Conservation (phyloP, 2,888 invertebrate genomes). For the Callosobruchus maculatus region DNA sequence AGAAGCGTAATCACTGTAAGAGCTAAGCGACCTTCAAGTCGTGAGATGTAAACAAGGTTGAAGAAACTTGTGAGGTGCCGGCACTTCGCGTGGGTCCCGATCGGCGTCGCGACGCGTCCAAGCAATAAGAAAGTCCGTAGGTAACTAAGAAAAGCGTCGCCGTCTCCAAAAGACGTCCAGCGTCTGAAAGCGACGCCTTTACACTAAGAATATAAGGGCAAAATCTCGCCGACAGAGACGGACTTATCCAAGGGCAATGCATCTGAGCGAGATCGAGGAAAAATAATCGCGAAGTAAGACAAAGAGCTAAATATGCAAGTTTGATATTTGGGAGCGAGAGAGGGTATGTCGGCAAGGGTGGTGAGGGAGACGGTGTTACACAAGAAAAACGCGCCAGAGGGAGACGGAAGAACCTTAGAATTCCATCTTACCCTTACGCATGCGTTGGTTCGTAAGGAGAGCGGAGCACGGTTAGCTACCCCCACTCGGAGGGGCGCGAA, state of each 20-base stretch:
- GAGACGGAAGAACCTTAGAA: slow-evolving; percentile 47
- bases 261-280: slow-evolving; percentile 35
- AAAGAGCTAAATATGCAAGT: slow-evolving; percentile 42
- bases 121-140: slow-evolving; percentile 50
- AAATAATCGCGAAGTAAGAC: slow-evolving; percentile 43
- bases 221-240: slow-evolving; percentile 35
- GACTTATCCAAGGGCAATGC: slow-evolving; percentile 40
- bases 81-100: slow-evolving; percentile 22
- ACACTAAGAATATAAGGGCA: slow-evolving; percentile 49
- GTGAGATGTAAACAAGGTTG: neutral
- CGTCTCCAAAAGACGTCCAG: slow-evolving; percentile 50
- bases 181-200: slow-evolving; percentile 50
- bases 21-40: neutral
- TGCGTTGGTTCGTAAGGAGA: slow-evolving; percentile 47
- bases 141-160: slow-evolving; percentile 51
- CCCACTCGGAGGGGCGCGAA: slow-evolving; percentile 40
- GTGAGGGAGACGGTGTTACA: slow-evolving; percentile 38
- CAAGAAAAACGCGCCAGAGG: slow-evolving; percentile 40
- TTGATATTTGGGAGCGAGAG: slow-evolving; percentile 39
- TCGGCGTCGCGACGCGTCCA: slow-evolving; percentile 45
- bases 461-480: slow-evolving; percentile 42
- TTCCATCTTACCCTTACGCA: slow-evolving; percentile 46
- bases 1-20: slow-evolving; percentile 1
- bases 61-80: slow-evolving; percentile 12
- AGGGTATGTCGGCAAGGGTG: slow-evolving; percentile 40